Evolutionary conservation across 2,797 vertebrate genomes (phyloP).

Genomic region (Vireo griseus): DNA sequence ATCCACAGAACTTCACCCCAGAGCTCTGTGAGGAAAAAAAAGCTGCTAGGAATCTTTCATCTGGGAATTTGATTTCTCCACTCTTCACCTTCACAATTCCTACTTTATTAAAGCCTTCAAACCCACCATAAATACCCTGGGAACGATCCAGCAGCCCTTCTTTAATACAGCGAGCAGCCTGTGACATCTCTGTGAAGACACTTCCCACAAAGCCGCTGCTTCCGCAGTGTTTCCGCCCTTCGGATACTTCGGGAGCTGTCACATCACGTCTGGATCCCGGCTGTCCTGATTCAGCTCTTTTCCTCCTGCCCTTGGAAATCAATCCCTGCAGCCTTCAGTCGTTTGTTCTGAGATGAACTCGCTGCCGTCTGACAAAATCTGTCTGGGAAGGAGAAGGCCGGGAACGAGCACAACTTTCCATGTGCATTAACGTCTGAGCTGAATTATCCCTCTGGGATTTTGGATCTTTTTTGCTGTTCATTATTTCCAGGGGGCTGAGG

Average conservation of each 20-base stretch:
- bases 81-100: background rate
- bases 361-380: constrained; percentile 39
- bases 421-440: background rate
- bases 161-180: background rate
- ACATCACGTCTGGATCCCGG: background rate
- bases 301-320: constrained; percentile 61
- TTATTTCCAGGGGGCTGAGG: constrained; percentile 25
- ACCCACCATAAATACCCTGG: background rate
- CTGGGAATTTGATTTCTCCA: background rate
- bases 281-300: constrained; percentile 60
- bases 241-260: constrained; percentile 31
- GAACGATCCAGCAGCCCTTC: background rate
- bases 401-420: constrained; percentile 32
- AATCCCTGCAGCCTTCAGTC: constrained; percentile 56
- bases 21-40: background rate
- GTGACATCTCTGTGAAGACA: background rate
- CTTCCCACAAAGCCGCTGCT: background rate
- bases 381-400: constrained; percentile 25
- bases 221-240: background rate
- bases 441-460: background rate
- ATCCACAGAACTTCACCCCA: background rate
- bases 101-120: background rate
- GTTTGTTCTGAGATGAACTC: constrained; percentile 46
- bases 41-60: background rate
- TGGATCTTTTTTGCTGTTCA: background rate